Conservation (phyloP, 2,888 invertebrate genomes). For the Lasioglossum oenotherae region DNA sequence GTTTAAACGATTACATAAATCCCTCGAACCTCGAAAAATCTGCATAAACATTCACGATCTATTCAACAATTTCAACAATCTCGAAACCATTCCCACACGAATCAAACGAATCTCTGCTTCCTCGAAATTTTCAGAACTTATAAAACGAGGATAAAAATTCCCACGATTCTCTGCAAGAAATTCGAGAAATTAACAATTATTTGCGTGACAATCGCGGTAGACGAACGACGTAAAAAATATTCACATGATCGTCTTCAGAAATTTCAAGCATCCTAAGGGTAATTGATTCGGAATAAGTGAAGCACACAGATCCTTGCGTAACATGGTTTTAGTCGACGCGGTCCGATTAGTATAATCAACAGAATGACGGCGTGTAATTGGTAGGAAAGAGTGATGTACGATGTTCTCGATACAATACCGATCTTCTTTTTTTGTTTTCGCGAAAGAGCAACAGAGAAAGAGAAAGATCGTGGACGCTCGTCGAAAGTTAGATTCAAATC, state of each 20-base stretch:
- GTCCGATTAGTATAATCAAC: constrained; percentile 42
- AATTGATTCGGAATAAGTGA: background rate
- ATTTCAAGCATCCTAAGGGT: background rate
- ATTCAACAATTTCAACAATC: background rate
- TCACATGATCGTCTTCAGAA: background rate
- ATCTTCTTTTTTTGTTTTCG: background rate
- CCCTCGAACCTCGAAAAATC: background rate
- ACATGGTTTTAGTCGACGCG: background rate
- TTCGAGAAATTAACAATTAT: background rate
- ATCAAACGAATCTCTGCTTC: too few relatives aligned
- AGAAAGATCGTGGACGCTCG: constrained; percentile 40
- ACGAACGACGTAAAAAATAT: background rate
- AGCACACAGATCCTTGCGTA: background rate
- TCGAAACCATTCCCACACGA: too few relatives aligned
- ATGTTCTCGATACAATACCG: constrained; percentile 40
- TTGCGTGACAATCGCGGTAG: background rate
- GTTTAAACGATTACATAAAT: background rate
- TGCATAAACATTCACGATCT: background rate
- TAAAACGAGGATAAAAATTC: too few relatives aligned
- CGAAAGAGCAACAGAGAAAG: background rate
- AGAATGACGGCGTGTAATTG: constrained; percentile 33
- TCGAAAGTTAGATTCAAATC: constrained; percentile 72
- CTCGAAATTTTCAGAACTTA: too few relatives aligned
- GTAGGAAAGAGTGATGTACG: constrained; percentile 35
- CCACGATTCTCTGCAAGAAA: too few relatives aligned